phyloP scores from a whole-genome alignment of 2,113 vertebrate species.

The Protomyctophum bolini region DNA sequence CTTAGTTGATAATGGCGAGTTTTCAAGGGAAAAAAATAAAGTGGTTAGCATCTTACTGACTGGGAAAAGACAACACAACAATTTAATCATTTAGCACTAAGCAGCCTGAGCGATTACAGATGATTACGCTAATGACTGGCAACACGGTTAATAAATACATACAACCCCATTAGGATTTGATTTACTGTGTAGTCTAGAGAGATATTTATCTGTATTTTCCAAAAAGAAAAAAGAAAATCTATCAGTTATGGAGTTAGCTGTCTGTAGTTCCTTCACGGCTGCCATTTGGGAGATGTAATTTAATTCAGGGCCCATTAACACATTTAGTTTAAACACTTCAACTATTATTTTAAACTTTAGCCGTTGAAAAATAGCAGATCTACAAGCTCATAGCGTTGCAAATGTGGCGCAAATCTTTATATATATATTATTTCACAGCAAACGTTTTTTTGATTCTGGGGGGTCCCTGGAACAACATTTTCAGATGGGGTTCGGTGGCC shows the following conservation, averaged over 20 bases:
- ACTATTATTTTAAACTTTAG: too few relatives aligned
- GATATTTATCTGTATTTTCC: neutral
- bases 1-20: neutral
- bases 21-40: neutral
- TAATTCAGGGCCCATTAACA: too few relatives aligned
- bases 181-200: neutral
- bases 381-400: too few relatives aligned
- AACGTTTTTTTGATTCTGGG: too few relatives aligned
- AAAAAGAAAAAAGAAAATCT: neutral
- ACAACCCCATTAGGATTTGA: slow-evolving; percentile 9
- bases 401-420: too few relatives aligned
- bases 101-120: neutral
- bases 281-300: too few relatives aligned
- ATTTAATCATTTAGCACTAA: neutral
- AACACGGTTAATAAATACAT: slow-evolving; percentile 13
- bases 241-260: neutral
- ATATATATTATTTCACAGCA: too few relatives aligned
- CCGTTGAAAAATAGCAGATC: too few relatives aligned
- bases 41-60: neutral
- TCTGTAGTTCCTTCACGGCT: too few relatives aligned
- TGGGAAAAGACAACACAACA: neutral
- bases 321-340: too few relatives aligned
- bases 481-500: too few relatives aligned
- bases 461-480: too few relatives aligned
- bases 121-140: neutral